Percentiles rank a stretch among this genome's conserved stretches.
phyloP scores from a whole-genome alignment of 2,113 vertebrate genomes.

The Ptychochromis oligacanthus region DNA sequence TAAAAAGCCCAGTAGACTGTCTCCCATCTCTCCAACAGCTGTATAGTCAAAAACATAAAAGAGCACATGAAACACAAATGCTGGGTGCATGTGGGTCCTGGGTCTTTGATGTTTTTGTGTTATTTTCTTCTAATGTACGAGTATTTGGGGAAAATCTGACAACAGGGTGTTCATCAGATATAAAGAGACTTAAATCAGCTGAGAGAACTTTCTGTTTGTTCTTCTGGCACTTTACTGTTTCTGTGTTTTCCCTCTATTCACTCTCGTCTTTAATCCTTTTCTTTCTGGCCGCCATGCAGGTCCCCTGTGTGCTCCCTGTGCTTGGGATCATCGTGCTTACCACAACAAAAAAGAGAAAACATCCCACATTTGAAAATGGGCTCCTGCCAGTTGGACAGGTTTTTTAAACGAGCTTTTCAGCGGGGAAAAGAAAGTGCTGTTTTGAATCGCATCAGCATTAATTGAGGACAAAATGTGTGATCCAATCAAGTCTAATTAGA shows the following conservation, averaged over 20 bases:
- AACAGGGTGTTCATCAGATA: conserved; percentile 54
- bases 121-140: conserved; percentile 19
- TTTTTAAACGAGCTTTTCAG: conserved; percentile 56
- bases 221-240: conserved; percentile 52
- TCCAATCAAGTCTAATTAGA: conserved; percentile 41
- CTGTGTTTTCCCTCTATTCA: conserved; percentile 50
- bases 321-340: conserved; percentile 61
- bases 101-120: conserved; percentile 72
- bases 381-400: conserved; percentile 65
- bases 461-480: conserved; percentile 20
- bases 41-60: conserved; percentile 61
- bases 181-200: conserved; percentile 59
- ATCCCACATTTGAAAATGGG: conserved; percentile 62
- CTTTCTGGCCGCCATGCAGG: conserved; percentile 51
- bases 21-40: conserved; percentile 60
- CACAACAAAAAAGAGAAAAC: conserved; percentile 74
- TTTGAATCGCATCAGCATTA: conserved; percentile 26
- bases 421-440: conserved; percentile 39
- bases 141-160: conserved; percentile 39
- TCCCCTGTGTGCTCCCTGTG: conserved; percentile 45
- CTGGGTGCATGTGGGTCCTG: conserved; percentile 48
- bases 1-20: conserved; percentile 6
- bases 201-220: conserved; percentile 62
- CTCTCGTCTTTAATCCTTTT: conserved; percentile 60
- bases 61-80: conserved; percentile 35